Evolutionary conservation across 1,140 invertebrate genomes (phyloP), one percentile per base, ranked within the genome.

Genomic region (Eriosoma lanigerum): DNA sequence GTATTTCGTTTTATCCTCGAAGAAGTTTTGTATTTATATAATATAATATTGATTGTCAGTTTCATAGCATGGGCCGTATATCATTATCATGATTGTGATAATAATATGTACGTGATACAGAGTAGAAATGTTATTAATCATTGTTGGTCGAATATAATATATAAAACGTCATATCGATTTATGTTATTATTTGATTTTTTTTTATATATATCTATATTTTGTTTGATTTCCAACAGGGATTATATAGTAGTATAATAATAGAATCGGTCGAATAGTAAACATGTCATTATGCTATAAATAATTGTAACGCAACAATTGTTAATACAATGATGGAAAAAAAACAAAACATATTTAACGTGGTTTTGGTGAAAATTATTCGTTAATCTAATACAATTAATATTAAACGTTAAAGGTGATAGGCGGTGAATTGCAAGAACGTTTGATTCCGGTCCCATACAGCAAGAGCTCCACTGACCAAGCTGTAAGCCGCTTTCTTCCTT

Each of bases 401-500:
- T 78, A 60, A 78, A 78, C 75, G 75, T 82, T 82, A 81, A 82
- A 96, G 94, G 94, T 96, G 92, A 97, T 97, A 94, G 95, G 95
- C 93, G 95, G 95, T 92, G 95, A 96, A 92, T 96, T 96, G 91
- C 95, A 97, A 94, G 95, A 96, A 91, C 94, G 95, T 90, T 95
- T 97, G 92, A 97, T 97, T 90, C 95, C 95, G 89, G 95, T 97
- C 89, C 95, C 95, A 89, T 97, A 97, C 94, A 97, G 95, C 95
- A 97, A 97, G 94, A 96, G 94, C 90, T 95, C 95, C 89, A 97
- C 95, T 91, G 95, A 97, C 91, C 95, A 97, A 95, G 95, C 95
- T 96, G 95, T 97, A 97, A 97, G 95, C 92, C 86, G 87, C 87
- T 88, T 87, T 86, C 88, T 85, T 87, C 85, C 86, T 85, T 87